Base-by-base conservation (phyloP, 2,888 invertebrate species). In the Parnassius apollo region DNA sequence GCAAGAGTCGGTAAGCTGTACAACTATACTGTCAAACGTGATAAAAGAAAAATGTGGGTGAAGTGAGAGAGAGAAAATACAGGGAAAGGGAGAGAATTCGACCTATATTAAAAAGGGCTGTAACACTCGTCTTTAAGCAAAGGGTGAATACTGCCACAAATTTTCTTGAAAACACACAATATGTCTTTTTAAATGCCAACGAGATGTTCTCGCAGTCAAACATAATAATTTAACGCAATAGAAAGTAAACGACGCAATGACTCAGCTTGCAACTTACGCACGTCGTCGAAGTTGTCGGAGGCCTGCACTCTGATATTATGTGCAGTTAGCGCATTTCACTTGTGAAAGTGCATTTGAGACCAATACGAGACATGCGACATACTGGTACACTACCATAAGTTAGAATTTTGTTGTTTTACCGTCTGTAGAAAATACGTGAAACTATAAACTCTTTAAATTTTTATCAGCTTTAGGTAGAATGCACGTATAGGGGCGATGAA, bases 281-380 rank as follows among this genome's bases (percentile, higher is more conserved):
- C 44, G 59, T 57, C 57, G 56, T 51, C 44, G 48, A n/a, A 42
- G 35, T 35, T 35, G 35, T 50, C 18, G 13, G 22, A 58, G 58
- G 60, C 69, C 56, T 61, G 61, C 63, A 66, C 62, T 59, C 65
- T 44, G 59, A 62, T 67, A 66, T 70, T 71, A 70, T 67, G 68
- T 67, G 72, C 70, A 68, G 68, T 65, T 67, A 71, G 67, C 68
- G 69, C 73, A 71, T 74, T 74, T 74, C 74, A 70, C 74, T 70
- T 70, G 70, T 65, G 74, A 74, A 74, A 74, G 74, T 71, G 65
- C 65, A 66, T 62, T 54, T 18, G 53, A 45, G 25, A 59, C 56
- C 46, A 45, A 53, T 60, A 58, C 55, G 64, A 63, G 62, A 60
- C 65, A 59, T 65, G 49, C 49, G 60, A 64, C 63, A 54, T 49